Conservation (phyloP, 2,113 vertebrate species). For the Clarias gariepinus region DNA sequence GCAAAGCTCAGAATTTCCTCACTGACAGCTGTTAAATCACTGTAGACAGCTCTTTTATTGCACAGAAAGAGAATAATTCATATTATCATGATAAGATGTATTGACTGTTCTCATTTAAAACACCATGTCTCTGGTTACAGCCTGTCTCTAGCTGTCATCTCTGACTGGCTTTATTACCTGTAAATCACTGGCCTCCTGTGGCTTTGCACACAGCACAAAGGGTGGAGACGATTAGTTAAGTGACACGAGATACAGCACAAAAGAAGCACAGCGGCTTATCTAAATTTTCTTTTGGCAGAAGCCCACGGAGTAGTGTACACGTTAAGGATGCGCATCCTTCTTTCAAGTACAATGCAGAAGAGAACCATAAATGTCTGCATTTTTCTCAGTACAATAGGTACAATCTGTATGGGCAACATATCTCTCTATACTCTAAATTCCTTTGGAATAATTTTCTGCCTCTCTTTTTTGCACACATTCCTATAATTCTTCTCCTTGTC, state of each 20-base stretch:
- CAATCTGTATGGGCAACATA: conserved; percentile 68
- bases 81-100: conserved; percentile 78
- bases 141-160: conserved; percentile 76
- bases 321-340: conserved; percentile 51
- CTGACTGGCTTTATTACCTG: conserved; percentile 82
- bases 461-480: conserved; percentile 64
- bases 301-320: conserved; percentile 39
- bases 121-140: conserved; percentile 73
- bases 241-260: conserved; percentile 73
- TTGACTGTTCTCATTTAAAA: conserved; percentile 76
- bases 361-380: conserved; percentile 55
- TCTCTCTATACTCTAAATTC: conserved; percentile 66
- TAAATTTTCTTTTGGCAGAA: conserved; percentile 63
- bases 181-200: conserved; percentile 72
- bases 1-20: conserved; percentile 53
- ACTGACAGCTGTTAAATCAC: conserved; percentile 77
- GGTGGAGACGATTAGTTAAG: conserved; percentile 69
- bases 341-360: conserved; percentile 39
- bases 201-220: conserved; percentile 63
- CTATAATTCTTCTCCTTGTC: conserved; percentile 55
- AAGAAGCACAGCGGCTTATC: conserved; percentile 69
- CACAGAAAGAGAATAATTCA: conserved; percentile 63
- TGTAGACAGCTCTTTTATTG: conserved; percentile 66
- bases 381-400: conserved; percentile 66
- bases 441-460: conserved; percentile 64